Conservation (phyloP, 2,113 vertebrate genomes). For the Ptyas mucosa region DNA sequence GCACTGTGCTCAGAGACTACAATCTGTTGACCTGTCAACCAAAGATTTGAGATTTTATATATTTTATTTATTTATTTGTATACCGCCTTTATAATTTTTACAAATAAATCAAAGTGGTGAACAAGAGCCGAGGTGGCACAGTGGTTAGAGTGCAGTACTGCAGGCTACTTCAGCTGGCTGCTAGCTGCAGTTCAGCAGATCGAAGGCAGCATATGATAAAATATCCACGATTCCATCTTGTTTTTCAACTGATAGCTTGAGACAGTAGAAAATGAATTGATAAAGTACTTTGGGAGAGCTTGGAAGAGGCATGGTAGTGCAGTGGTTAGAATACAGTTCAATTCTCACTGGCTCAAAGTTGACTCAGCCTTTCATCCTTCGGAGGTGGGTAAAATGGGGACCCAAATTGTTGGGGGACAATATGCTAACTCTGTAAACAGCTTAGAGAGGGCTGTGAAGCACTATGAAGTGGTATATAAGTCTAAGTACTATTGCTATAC, state of each 20-base stretch:
- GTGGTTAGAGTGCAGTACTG: too few species aligned
- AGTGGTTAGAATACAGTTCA: neutral
- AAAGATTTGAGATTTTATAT: neutral
- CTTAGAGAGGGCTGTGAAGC: neutral
- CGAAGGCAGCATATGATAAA: neutral
- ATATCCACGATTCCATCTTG: neutral
- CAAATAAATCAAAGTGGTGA: too few species aligned
- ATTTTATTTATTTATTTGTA: neutral
- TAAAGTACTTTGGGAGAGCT: neutral
- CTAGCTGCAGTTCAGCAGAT: too few species aligned
- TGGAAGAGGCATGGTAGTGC: neutral
- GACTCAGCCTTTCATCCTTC: neutral
- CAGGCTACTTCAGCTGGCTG: too few species aligned
- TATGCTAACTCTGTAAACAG: neutral
- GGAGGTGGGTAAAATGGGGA: neutral
- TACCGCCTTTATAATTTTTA: neutral
- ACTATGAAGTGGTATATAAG: neutral
- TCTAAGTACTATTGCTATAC: neutral
- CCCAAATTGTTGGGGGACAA: neutral
- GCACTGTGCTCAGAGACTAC: neutral
- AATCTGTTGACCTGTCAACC: neutral
- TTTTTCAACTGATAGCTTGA: neutral
- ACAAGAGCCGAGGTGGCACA: too few species aligned
- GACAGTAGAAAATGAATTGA: neutral
- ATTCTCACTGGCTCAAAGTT: neutral